phyloP scores from a whole-genome alignment of 2,888 invertebrate genomes.

The Abrostola tripartita region DNA sequence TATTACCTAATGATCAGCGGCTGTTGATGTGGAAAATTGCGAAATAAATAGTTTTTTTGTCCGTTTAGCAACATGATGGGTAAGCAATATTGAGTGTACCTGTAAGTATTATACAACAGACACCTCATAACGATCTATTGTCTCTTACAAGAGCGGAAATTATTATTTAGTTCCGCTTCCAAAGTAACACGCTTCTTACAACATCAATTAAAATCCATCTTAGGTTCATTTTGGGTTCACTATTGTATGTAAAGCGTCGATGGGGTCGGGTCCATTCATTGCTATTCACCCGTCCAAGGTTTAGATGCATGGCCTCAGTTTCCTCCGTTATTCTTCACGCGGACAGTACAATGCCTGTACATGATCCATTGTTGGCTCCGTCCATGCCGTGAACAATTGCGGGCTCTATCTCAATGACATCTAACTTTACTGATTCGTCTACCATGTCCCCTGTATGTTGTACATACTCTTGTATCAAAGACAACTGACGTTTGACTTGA shows the following conservation, averaged over 20 bases:
- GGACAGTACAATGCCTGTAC: slow-evolving; percentile 83
- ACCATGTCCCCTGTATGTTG: slow-evolving; percentile 55
- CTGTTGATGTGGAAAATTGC: slow-evolving; percentile 58
- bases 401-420: slow-evolving; percentile 84
- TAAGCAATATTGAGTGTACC: slow-evolving; percentile 39
- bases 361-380: slow-evolving; percentile 73
- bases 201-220: slow-evolving; percentile 54
- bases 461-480: slow-evolving; percentile 6
- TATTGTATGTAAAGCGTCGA: slow-evolving; percentile 58
- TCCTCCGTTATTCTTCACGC: slow-evolving; percentile 78
- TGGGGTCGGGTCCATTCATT: slow-evolving; percentile 53
- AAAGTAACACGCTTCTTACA: slow-evolving; percentile 61
- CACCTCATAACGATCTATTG: slow-evolving; percentile 68
- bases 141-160: slow-evolving; percentile 65
- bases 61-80: slow-evolving; percentile 52
- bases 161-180: slow-evolving; percentile 76
- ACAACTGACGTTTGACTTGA: slow-evolving; percentile 23
- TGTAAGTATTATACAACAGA: slow-evolving; percentile 58
- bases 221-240: slow-evolving; percentile 50
- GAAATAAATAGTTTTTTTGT: slow-evolving; percentile 57
- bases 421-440: slow-evolving; percentile 71
- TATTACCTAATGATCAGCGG: slow-evolving; percentile 51
- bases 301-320: slow-evolving; percentile 77
- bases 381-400: slow-evolving; percentile 67
- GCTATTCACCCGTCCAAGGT: slow-evolving; percentile 81